Percentiles rank a stretch among this genome's conserved stretches.
phyloP scores from a whole-genome alignment of 2,113 vertebrate species.

The Odontophorus gujanensis region DNA sequence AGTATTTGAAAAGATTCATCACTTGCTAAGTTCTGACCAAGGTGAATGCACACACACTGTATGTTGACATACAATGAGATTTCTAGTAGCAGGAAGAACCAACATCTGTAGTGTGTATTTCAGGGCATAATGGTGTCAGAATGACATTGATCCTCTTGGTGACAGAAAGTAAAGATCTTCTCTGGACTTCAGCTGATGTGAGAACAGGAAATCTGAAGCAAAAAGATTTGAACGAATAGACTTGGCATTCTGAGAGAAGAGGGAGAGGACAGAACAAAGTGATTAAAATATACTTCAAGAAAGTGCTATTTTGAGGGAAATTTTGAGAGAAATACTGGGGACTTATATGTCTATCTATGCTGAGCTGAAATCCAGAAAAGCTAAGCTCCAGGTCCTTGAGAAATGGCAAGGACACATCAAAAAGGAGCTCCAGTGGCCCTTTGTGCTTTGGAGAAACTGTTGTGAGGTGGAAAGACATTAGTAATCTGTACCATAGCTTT shows the following conservation, averaged over 20 bases:
- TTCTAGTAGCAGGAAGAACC: not conserved
- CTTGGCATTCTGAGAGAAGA: not conserved
- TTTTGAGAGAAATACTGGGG: not conserved
- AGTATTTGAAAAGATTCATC: not conserved
- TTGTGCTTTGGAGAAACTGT: conserved; percentile 50
- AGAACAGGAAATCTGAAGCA: not conserved
- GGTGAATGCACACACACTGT: not conserved
- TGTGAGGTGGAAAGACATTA: conserved; percentile 54
- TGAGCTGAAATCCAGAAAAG: not conserved
- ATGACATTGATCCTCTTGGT: not conserved
- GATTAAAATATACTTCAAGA: not conserved
- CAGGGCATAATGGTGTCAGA: not conserved
- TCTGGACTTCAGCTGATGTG: not conserved
- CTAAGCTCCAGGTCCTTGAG: conserved; percentile 41
- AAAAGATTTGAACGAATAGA: not conserved
- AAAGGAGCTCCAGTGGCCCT: conserved; percentile 32
- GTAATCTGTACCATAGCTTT: conserved; percentile 50
- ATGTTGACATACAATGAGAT: not conserved
- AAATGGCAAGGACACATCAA: conserved; percentile 36
- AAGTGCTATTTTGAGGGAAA: not conserved
- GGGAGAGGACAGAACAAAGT: not conserved
- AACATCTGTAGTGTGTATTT: not conserved
- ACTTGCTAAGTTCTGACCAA: not conserved
- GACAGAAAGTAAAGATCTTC: not conserved
- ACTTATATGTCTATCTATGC: not conserved